phyloP scores from a whole-genome alignment of 2,113 vertebrate species.

The Menura novaehollandiae region DNA sequence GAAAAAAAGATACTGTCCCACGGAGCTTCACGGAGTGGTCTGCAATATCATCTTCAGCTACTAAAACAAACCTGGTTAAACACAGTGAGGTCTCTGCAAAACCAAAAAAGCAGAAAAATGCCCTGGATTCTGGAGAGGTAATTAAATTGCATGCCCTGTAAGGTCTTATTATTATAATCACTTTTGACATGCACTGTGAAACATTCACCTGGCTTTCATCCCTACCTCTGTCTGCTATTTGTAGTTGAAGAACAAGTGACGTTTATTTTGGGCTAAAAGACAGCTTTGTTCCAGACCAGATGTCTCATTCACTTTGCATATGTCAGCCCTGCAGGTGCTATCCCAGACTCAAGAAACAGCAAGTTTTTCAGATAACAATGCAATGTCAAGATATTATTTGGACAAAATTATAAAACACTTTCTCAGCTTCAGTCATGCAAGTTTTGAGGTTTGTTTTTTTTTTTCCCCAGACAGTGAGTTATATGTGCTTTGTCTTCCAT shows the following conservation, averaged over 20 bases:
- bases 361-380: constrained; percentile 28
- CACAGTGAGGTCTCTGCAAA: background rate
- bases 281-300: constrained; percentile 43
- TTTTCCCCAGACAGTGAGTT: background rate
- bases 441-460: background rate
- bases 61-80: background rate
- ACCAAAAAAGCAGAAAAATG: background rate
- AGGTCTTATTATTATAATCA: background rate
- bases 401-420: background rate
- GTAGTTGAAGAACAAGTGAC: background rate
- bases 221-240: background rate
- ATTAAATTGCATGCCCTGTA: background rate
- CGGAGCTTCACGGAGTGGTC: background rate
- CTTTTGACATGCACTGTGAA: background rate
- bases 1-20: background rate
- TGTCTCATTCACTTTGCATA: constrained; percentile 12
- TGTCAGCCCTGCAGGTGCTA: constrained; percentile 39
- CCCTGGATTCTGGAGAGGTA: background rate
- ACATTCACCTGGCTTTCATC: constrained; percentile 11
- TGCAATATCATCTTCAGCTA: background rate
- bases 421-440: background rate
- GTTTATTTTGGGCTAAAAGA: constrained; percentile 16
- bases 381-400: constrained; percentile 1
- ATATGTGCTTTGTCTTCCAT: background rate
- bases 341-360: constrained; percentile 7